Percentiles rank a stretch among this genome's conserved stretches.
phyloP scores from a whole-genome alignment of 2,797 vertebrate species.

The Huso huso region DNA sequence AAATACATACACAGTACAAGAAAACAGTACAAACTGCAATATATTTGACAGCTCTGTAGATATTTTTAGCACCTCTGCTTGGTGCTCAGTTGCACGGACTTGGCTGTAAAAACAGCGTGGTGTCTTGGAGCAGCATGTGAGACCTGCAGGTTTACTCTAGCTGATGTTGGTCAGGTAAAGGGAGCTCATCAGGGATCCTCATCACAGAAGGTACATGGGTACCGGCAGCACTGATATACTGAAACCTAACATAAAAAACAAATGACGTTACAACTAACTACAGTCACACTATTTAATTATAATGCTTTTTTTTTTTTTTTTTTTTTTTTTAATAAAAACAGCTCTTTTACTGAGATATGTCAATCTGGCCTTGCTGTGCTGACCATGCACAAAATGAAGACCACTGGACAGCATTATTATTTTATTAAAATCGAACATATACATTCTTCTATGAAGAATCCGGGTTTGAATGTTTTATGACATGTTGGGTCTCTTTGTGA shows the following conservation, averaged over 20 bases:
- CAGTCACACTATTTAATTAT: too few relatives aligned
- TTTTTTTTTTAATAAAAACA: too few relatives aligned
- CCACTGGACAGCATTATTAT: too few relatives aligned
- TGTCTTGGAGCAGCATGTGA: constrained; percentile 34
- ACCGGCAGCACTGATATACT: not conserved
- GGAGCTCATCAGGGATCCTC: not conserved
- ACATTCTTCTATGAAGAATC: too few relatives aligned
- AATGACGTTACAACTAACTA: not conserved
- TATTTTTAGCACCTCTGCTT: constrained; percentile 46
- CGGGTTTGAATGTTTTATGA: too few relatives aligned
- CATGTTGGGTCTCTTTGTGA: too few relatives aligned
- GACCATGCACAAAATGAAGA: too few relatives aligned
- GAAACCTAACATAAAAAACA: constrained; percentile 7
- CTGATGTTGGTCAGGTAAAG: constrained; percentile 37
- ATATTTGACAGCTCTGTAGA: constrained; percentile 35
- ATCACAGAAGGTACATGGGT: constrained; percentile 1
- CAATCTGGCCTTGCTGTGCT: too few relatives aligned
- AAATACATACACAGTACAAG: constrained; percentile 84
- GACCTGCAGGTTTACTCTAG: constrained; percentile 39
- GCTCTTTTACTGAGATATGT: too few relatives aligned
- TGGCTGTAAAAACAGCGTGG: constrained; percentile 20
- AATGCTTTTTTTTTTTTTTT: too few relatives aligned
- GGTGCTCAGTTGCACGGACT: constrained; percentile 39
- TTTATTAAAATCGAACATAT: too few relatives aligned
- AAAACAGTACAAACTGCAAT: constrained; percentile 75